Percentiles rank a stretch among this genome's conserved stretches.
These are phyloP conservation scores for Heliconius erato DNA, from an alignment of 2,888 invertebrate species.

Conservation along the genomic window DNA sequence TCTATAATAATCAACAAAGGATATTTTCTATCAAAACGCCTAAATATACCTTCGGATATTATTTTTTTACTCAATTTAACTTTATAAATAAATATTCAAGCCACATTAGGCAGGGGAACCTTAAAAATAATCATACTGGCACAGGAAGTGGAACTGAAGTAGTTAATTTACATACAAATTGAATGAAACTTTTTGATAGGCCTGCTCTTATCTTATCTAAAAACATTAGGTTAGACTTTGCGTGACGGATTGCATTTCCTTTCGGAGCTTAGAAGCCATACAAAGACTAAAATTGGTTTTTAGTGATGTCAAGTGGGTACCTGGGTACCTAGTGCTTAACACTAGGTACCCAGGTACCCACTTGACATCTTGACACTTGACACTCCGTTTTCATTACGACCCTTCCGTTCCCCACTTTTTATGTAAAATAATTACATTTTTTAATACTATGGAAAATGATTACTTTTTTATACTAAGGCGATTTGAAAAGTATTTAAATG, in stretches of 20 bases:
- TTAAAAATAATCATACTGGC: not conserved
- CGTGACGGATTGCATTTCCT: conserved; percentile 12
- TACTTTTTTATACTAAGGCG: no score
- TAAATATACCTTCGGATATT: not conserved
- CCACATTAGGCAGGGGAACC: not conserved
- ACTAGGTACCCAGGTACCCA: no score
- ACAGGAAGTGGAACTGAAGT: conserved; percentile 1
- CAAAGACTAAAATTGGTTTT: no score
- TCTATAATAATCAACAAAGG: not conserved
- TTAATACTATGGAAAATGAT: no score
- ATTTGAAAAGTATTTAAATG: no score
- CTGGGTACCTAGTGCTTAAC: no score
- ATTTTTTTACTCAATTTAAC: not conserved
- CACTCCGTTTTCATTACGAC: no score
- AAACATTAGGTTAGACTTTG: not conserved
- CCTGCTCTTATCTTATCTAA: conserved; percentile 1
- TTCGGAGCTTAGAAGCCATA: not conserved
- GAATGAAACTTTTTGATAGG: conserved; percentile 24
- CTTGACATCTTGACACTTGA: no score
- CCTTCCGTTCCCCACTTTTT: no score
- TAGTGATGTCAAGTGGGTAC: no score
- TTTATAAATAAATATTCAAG: not conserved
- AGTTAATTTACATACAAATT: conserved; percentile 28
- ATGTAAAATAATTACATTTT: no score
- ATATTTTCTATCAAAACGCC: not conserved